These are phyloP conservation scores for Hirtodrosophila confusa DNA, from an alignment of 2,888 invertebrate genomes.

Conservation along the genomic window DNA sequence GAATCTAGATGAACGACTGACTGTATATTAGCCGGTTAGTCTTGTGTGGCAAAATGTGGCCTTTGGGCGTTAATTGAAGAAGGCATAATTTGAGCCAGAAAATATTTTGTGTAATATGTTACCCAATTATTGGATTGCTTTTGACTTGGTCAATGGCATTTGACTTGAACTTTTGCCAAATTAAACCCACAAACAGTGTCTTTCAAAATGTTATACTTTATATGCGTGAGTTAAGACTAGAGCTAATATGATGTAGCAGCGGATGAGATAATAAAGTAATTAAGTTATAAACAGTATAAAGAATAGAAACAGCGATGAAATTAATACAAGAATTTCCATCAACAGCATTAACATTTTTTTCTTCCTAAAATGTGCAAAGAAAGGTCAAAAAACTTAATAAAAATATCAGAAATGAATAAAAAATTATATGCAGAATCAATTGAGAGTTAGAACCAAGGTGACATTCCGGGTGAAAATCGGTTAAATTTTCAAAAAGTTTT, in stretches of 20 bases:
- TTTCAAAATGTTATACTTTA: too few relatives aligned
- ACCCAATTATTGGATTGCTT: constrained; percentile 53
- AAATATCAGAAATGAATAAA: too few relatives aligned
- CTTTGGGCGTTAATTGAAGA: constrained; percentile 75
- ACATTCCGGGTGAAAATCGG: too few relatives aligned
- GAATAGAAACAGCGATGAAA: not conserved
- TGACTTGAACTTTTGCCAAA: constrained; percentile 29
- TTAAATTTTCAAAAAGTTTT: too few relatives aligned
- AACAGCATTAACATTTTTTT: too few relatives aligned
- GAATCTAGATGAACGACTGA: constrained; percentile 44
- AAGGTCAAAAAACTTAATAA: too few relatives aligned
- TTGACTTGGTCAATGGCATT: constrained; percentile 46
- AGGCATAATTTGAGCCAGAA: constrained; percentile 62
- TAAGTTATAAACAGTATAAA: too few relatives aligned
- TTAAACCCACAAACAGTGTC: not conserved
- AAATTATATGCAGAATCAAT: too few relatives aligned
- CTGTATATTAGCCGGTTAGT: constrained; percentile 40
- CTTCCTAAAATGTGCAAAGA: too few relatives aligned
- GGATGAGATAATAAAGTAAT: constrained; percentile 10
- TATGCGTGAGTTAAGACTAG: not conserved
- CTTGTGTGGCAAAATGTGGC: constrained; percentile 39
- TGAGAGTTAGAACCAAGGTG: too few relatives aligned
- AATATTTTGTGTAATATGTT: constrained; percentile 46
- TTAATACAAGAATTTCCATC: too few relatives aligned
- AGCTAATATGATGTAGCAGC: not conserved